Conservation (phyloP, 2,888 invertebrate genomes). For the Trachelus iudaicus region DNA sequence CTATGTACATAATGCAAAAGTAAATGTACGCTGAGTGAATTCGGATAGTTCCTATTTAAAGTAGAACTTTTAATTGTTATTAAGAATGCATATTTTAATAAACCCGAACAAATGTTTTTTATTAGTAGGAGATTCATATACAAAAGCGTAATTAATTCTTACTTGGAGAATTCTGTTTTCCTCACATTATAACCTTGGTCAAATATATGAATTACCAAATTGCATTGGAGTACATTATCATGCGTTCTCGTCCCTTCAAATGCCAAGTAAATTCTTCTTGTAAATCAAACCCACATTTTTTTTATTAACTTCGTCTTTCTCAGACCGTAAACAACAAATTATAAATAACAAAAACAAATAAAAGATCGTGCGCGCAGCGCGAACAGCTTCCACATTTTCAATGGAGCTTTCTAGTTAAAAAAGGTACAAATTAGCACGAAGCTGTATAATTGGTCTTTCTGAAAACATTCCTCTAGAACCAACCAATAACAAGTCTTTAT, state of each 20-base stretch:
- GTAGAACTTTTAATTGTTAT: background rate
- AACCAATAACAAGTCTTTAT: background rate
- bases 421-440: background rate
- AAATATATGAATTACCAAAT: background rate
- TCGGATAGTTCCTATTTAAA: background rate
- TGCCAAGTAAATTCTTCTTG: background rate
- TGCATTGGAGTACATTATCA: background rate
- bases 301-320: background rate
- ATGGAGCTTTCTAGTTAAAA: background rate
- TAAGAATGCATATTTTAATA: background rate
- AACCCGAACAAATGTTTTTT: background rate
- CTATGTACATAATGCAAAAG: background rate
- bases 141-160: slow-evolving; percentile 3
- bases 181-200: slow-evolving; percentile 39
- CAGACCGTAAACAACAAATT: slow-evolving; percentile 9
- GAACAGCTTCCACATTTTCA: background rate
- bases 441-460: background rate
- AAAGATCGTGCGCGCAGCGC: background rate
- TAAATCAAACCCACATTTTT: slow-evolving; percentile 3
- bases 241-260: background rate
- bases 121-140: background rate
- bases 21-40: background rate
- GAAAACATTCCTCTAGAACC: background rate
- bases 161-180: slow-evolving; percentile 23
- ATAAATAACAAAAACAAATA: slow-evolving; percentile 10